These are phyloP conservation scores for Zalophus californianus DNA, from an alignment of 2,797 vertebrate genomes.

Conservation along the genomic window DNA sequence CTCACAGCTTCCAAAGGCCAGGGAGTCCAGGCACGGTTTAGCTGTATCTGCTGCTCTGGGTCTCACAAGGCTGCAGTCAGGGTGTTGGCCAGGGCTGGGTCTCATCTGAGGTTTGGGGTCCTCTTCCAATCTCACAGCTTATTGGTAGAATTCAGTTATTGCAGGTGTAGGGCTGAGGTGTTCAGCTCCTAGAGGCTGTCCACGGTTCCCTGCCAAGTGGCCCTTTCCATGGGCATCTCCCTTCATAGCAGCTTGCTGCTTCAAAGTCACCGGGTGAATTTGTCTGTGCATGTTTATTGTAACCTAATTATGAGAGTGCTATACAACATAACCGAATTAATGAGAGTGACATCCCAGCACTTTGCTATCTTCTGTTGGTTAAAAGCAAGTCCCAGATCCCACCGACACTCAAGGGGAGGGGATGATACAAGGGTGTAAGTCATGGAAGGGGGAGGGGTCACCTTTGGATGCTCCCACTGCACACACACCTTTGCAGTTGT, in stretches of 20 bases:
- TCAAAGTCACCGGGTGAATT: not conserved
- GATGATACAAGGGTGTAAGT: not conserved
- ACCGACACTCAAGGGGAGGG: not conserved
- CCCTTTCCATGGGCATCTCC: not conserved
- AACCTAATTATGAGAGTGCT: not conserved
- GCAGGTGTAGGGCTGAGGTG: not conserved
- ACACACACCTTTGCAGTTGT: not conserved
- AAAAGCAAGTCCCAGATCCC: not conserved
- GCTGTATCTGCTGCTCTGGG: not conserved
- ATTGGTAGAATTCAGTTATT: not conserved
- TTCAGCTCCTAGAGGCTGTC: not conserved
- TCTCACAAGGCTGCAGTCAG: not conserved
- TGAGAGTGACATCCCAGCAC: not conserved
- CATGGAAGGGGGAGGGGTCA: no score
- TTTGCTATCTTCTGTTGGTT: not conserved
- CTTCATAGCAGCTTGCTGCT: not conserved
- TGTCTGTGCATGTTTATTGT: not conserved
- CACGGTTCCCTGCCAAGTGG: accelerated
- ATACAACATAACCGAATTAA: not conserved
- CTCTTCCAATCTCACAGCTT: not conserved
- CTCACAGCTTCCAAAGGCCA: not conserved
- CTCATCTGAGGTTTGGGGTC: not conserved
- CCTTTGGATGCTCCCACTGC: not conserved
- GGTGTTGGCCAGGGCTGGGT: not conserved
- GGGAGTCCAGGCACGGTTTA: not conserved